Evolutionary conservation across 2,888 invertebrate genomes (phyloP), one percentile per base, ranked within the genome.

Genomic region (Tetranychus piercei): DNA sequence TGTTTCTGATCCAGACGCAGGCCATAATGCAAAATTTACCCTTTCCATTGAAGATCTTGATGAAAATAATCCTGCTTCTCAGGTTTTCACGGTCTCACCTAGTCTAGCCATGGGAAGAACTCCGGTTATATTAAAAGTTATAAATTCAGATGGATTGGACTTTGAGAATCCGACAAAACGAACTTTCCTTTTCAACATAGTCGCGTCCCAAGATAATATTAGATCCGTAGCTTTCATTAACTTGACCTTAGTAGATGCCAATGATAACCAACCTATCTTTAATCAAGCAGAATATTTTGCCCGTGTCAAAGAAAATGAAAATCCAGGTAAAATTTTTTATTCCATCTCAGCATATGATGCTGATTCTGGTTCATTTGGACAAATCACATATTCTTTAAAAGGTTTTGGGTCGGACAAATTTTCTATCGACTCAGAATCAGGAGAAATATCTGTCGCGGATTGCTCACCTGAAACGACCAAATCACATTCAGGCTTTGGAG

Each of bases 1-100:
- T 72, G 92, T 93, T 75, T 87, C 87, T 55, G 93, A 94, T 83
- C 88, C 89, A 20, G 93, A 94, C 83, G 87, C 92, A 81, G 90
- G 88, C 0, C 87, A 87, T 55, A 90, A 90, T 77, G 88, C 89
- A 74, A 87, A 86, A 79, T 90, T 89, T 79, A 85, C 86, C 77
- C 83, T 91, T 45, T 83, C 84, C 7, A 80, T 90, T 7, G 83
- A 85, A 76, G 86, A 89, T 79, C 83, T 87, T 0, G 84, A 89
- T 79, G 84, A 87, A 0, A 84, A 76, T 15, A 87, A 88, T 78
- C 84, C 87, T 0, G 84, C 85, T 66, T 85, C 84, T 0, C 20
- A 15, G 9, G 77, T 80, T 43, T 88, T 88, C 81, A 82, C 85
- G 0, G 86, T 90, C 0, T 88, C 86, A 74, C 89, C 89, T 0